Evolutionary conservation across 2,113 vertebrate genomes (phyloP).

Genomic region (Atractosteus spatula): DNA sequence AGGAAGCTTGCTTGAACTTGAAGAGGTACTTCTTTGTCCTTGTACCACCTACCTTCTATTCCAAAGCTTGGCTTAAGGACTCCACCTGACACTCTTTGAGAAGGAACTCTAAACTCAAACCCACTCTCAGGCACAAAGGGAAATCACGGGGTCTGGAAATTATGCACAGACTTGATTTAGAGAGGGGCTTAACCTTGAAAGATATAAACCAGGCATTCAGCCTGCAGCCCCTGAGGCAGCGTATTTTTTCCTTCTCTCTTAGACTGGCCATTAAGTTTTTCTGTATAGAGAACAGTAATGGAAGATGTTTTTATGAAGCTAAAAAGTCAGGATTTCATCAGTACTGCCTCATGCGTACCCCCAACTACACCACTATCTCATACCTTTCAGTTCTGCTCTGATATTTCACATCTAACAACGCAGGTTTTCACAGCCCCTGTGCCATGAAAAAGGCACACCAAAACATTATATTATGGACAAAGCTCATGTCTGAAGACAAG

Average conservation of each 20-base stretch:
- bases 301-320: too few species aligned
- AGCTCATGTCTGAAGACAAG: neutral
- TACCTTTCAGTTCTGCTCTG: neutral
- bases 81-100: neutral
- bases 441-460: neutral
- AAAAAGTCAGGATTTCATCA: too few species aligned
- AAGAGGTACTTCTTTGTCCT: conserved; percentile 4
- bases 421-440: too few species aligned
- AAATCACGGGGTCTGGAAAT: conserved; percentile 33
- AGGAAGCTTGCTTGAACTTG: conserved; percentile 9
- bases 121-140: conserved; percentile 18
- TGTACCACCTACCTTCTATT: neutral
- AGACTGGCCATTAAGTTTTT: neutral
- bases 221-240: neutral
- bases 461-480: neutral
- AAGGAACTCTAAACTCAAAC: conserved; percentile 3
- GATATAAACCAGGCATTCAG: conserved; percentile 28
- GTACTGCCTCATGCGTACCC: too few species aligned
- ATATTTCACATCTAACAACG: neutral
- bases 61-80: neutral
- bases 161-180: conserved; percentile 24
- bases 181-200: conserved; percentile 13
- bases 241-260: neutral
- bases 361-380: too few species aligned
- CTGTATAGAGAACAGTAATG: neutral